Percentiles rank a stretch among this genome's conserved stretches.
These are phyloP conservation scores for Hemicentrotus pulcherrimus DNA, from an alignment of 35 echinoderm and acorn worm species.

Conservation along the genomic window DNA sequence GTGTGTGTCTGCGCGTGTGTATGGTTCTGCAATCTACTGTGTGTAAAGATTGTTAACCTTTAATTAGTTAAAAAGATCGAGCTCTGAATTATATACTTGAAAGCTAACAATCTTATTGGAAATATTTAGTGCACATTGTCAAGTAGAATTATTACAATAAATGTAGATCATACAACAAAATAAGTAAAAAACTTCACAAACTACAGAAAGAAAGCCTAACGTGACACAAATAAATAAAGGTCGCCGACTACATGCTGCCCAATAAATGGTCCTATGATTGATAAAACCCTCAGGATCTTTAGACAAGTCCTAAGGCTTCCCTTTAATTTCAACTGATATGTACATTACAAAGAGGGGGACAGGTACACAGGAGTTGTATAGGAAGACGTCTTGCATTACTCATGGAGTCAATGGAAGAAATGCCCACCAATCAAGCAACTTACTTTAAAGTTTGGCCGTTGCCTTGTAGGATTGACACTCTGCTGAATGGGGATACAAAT, in stretches of 20 bases:
- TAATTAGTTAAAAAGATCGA: neutral
- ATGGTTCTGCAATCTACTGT: too few relatives aligned
- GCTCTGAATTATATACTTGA: neutral
- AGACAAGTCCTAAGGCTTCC: neutral
- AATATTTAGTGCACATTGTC: too few relatives aligned
- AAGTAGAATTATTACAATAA: too few relatives aligned
- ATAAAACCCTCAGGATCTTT: neutral
- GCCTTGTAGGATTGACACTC: neutral
- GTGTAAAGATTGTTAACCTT: too few relatives aligned
- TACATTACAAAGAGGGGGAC: conserved; percentile 1
- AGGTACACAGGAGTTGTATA: neutral
- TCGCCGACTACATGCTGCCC: neutral
- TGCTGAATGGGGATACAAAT: neutral
- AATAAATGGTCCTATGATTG: neutral
- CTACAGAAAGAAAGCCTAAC: neutral
- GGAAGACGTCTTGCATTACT: neutral
- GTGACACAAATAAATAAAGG: neutral
- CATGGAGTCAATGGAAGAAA: neutral
- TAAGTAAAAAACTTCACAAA: neutral
- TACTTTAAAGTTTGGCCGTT: neutral
- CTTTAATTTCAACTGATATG: neutral
- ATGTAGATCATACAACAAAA: too few relatives aligned
- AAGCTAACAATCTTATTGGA: too few relatives aligned
- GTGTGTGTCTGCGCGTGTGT: too few relatives aligned
- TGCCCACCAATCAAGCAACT: neutral